phyloP scores from a whole-genome alignment of 2,113 vertebrate species.

The Anguilla japonica region DNA sequence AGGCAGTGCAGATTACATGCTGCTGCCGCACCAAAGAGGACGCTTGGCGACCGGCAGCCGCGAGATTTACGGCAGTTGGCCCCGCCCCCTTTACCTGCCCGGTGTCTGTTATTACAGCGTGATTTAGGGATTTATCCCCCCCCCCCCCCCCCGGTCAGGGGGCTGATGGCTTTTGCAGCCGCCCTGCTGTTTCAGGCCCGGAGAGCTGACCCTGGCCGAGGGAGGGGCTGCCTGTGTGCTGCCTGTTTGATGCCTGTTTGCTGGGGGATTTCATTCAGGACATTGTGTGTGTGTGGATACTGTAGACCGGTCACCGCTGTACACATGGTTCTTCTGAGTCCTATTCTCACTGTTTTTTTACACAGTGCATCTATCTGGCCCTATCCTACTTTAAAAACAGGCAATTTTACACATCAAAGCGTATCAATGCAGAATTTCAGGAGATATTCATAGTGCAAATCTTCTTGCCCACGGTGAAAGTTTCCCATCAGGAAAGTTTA shows the following conservation, averaged over 20 bases:
- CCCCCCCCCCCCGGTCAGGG: slow-evolving; percentile 16
- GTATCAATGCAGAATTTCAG: neutral
- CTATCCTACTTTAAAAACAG: neutral
- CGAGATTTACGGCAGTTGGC: slow-evolving; percentile 56
- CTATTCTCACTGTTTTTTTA: neutral
- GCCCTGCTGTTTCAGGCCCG: slow-evolving; percentile 14
- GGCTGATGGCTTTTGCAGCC: slow-evolving; percentile 55
- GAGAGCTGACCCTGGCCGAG: slow-evolving; percentile 7
- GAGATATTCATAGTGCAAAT: too few relatives aligned
- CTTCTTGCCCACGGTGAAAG: too few relatives aligned
- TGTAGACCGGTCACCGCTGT: neutral
- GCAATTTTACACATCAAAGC: neutral
- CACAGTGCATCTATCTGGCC: neutral
- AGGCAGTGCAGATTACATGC: slow-evolving; percentile 36
- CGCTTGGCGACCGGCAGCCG: slow-evolving; percentile 22
- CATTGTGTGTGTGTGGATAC: neutral
- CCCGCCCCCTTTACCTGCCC: slow-evolving; percentile 46
- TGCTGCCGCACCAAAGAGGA: slow-evolving; percentile 39
- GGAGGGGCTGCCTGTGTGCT: neutral
- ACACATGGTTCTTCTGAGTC: neutral
- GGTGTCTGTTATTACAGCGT: slow-evolving; percentile 57
- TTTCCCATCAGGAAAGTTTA: too few relatives aligned
- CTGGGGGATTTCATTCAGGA: neutral
- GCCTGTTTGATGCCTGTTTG: neutral
- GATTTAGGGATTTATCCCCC: slow-evolving; percentile 45